Base-by-base conservation (phyloP, 2,888 invertebrate species). In the Muscina levida region DNA sequence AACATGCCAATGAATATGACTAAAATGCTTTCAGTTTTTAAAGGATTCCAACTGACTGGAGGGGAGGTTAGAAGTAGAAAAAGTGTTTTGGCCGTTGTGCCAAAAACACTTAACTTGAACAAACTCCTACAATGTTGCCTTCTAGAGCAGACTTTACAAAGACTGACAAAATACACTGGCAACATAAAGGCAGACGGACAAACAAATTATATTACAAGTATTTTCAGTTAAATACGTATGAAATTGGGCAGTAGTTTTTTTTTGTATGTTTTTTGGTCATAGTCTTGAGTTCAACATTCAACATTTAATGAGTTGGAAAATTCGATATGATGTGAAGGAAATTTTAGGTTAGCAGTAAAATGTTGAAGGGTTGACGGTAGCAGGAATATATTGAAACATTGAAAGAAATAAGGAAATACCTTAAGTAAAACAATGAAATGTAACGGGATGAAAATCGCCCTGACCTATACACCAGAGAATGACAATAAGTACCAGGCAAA, bases 291-390 rank as follows among this genome's bases (percentile, higher is more conserved):
- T 6, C 5, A 11, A 22, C 51, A 85, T 85, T 85, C 85, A 84
- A 86, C 85, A 85, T 67, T 85, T 84, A 86, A 86, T 86, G 86
- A 85, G 83, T 84, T 84, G 85, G 86, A 86, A 86, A 86, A 86
- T 85, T 85, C 83, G 83, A 71, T 77, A 77, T 66, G 51, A 31
- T 17, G n/a, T 62, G 15, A 13, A 42, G 11, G 10, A 42, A 19
- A 42, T 8, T 24, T 10, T 53, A 13, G 53, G 53, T 13, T 53
- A 53, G 6, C 53, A 53, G 11, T 1, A 53, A 24, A 1, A 22
- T 42, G 6, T 39, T 4, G 26, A 31, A 26, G 57, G 4, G 26
- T n/a, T n/a, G n/a, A n/a, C n/a, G n/a, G n/a, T n/a, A n/a, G n/a
- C n/a, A n/a, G n/a, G n/a, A n/a, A n/a, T n/a, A n/a, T n/a, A n/a